phyloP scores from a whole-genome alignment of 2,888 invertebrate genomes.

The Drosophila buzzatii region DNA sequence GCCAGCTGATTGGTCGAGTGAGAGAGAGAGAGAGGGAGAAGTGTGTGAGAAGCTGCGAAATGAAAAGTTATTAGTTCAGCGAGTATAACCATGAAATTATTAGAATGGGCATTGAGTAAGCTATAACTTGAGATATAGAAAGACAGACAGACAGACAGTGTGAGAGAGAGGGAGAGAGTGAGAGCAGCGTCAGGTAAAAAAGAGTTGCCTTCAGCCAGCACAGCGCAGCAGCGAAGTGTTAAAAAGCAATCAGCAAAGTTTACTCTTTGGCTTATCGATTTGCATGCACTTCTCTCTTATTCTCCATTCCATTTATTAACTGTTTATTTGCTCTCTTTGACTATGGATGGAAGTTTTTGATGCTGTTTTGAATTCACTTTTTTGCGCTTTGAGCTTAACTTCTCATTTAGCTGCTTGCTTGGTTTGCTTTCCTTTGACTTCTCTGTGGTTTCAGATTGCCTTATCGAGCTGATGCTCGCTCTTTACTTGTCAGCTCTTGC shows the following conservation, averaged over 20 bases:
- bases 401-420: background rate
- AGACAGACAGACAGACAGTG: too few species aligned
- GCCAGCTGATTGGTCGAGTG: background rate
- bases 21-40: too few species aligned
- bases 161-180: too few species aligned
- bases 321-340: background rate
- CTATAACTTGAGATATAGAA: background rate
- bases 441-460: background rate
- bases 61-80: background rate
- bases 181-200: background rate
- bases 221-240: background rate
- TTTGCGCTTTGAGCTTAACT: background rate
- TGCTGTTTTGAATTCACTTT: background rate
- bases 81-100: background rate
- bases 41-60: background rate
- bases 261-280: background rate
- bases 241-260: slow-evolving; percentile 9
- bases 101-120: background rate
- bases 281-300: background rate
- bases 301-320: background rate
- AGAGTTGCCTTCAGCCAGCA: background rate
- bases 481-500: background rate
- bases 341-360: background rate
- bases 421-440: background rate
- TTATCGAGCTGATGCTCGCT: background rate